A percentile compares a stretch with the other conserved stretches of the same genome.
phyloP scores from a whole-genome alignment of 2,797 vertebrate species.

The Apogon talboti region DNA sequence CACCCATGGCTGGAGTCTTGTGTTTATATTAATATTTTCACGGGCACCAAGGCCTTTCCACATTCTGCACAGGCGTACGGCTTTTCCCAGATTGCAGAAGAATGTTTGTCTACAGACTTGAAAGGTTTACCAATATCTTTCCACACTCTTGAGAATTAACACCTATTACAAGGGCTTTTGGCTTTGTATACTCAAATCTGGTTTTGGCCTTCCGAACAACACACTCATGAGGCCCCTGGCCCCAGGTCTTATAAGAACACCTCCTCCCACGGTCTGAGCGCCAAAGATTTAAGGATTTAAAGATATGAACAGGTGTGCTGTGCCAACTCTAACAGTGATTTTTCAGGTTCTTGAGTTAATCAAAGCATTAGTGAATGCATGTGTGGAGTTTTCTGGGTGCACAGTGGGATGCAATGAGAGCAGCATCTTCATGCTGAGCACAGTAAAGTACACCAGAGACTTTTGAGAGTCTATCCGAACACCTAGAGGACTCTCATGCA shows the following conservation, averaged over 20 bases:
- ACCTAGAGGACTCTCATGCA: conserved; percentile 2
- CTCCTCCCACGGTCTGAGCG: conserved; percentile 5
- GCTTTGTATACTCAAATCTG: no score
- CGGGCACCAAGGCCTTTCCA: neutral
- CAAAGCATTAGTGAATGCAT: neutral
- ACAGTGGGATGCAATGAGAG: neutral
- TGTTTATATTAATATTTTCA: neutral
- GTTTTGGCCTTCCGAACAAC: conserved; percentile 9
- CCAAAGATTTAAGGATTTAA: neutral
- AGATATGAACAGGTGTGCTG: neutral
- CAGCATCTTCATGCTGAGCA: neutral
- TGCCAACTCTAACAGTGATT: neutral
- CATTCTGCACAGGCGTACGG: neutral
- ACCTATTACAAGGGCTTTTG: neutral
- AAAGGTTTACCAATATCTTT: neutral
- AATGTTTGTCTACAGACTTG: conserved; percentile 1
- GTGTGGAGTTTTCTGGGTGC: neutral
- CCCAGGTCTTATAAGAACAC: neutral
- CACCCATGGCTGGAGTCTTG: neutral
- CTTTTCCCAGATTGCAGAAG: neutral
- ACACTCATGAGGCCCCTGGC: neutral
- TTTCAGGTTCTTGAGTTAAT: conserved; percentile 1
- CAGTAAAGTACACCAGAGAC: neutral
- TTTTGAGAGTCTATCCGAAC: neutral
- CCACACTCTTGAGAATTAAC: conserved; percentile 8